These are phyloP conservation scores for Monodelphis domestica DNA, from an alignment of 2,797 vertebrate genomes.

Conservation along the genomic window DNA sequence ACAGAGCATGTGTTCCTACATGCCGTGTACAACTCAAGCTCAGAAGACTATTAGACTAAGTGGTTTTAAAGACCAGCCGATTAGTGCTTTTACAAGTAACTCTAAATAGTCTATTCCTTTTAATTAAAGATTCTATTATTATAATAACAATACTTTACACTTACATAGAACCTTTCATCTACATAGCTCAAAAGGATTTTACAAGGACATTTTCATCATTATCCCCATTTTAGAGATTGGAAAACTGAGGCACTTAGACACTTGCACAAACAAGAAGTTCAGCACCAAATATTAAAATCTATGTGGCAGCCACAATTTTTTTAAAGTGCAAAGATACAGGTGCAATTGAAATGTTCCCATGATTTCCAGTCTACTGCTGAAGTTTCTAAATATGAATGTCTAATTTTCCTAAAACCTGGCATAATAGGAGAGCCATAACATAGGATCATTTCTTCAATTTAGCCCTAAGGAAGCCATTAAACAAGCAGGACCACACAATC, in stretches of 20 bases:
- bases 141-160: slow-evolving; percentile 81
- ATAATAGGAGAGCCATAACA: slow-evolving; percentile 9
- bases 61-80: slow-evolving; percentile 67
- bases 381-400: not conserved
- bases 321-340: slow-evolving; percentile 50
- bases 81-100: slow-evolving; percentile 61
- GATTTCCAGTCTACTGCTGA: slow-evolving; percentile 53
- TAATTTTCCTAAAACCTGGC: slow-evolving; percentile 38
- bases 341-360: slow-evolving; percentile 34
- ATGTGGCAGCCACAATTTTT: slow-evolving; percentile 49
- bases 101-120: slow-evolving; percentile 75
- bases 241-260: slow-evolving; percentile 73
- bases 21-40: slow-evolving; percentile 46
- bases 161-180: slow-evolving; percentile 75
- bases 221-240: slow-evolving; percentile 76
- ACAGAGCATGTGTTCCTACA: slow-evolving; percentile 50
- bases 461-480: not conserved
- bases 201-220: slow-evolving; percentile 75
- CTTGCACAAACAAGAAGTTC: slow-evolving; percentile 74
- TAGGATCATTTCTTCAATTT: not conserved
- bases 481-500: slow-evolving; percentile 1
- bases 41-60: slow-evolving; percentile 68
- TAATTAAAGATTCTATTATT: slow-evolving; percentile 81
- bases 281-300: slow-evolving; percentile 66
- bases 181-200: slow-evolving; percentile 74